A percentile compares a stretch with the other conserved stretches of the same genome.
phyloP scores from a whole-genome alignment of 92 coral and sea anemone genomes.

The Meandrina meandrites region DNA sequence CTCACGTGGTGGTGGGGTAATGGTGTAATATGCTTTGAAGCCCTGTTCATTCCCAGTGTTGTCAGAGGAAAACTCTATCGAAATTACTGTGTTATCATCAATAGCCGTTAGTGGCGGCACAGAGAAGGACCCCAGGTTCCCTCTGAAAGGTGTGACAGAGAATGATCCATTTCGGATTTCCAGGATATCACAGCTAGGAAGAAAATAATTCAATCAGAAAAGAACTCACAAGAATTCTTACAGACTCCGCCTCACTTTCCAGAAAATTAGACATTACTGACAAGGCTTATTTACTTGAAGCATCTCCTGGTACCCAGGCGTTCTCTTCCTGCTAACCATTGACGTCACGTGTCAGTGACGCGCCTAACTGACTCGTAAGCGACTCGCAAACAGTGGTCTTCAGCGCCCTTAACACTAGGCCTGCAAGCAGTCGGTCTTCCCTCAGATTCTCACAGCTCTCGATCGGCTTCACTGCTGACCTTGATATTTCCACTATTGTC shows the following conservation, averaged over 20 bases:
- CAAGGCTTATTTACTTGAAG: background rate
- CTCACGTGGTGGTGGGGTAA: background rate
- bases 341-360: too few relatives aligned
- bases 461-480: too few relatives aligned
- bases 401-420: too few relatives aligned
- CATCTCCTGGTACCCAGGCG: too few relatives aligned
- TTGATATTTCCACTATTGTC: too few relatives aligned
- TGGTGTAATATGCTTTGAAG: background rate
- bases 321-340: too few relatives aligned
- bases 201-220: background rate
- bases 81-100: background rate
- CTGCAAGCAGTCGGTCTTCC: too few relatives aligned
- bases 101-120: background rate
- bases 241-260: background rate
- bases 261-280: too few relatives aligned
- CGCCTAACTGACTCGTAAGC: too few relatives aligned
- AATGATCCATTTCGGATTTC: background rate
- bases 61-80: background rate
- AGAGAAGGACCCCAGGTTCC: background rate
- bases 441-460: too few relatives aligned
- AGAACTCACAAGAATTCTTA: background rate
- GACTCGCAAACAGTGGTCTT: too few relatives aligned
- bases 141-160: background rate
- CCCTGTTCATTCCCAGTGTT: background rate
- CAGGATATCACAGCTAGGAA: background rate